phyloP scores from a whole-genome alignment of 2,113 vertebrate species.

The Myrmecophaga tridactyla region DNA sequence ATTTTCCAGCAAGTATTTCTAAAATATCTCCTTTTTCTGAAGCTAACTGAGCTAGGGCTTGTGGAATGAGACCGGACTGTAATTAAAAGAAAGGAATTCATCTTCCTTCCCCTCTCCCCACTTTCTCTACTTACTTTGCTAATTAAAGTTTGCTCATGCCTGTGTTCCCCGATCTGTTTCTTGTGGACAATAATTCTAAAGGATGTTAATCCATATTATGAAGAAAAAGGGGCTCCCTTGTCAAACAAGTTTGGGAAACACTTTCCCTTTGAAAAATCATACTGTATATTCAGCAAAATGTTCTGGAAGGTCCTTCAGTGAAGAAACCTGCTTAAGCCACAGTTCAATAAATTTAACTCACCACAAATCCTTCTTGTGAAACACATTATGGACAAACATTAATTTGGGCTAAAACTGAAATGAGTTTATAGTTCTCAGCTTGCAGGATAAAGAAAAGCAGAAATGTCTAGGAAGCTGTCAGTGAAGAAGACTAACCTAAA shows the following conservation, averaged over 20 bases:
- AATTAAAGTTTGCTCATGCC: background rate
- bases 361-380: background rate
- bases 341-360: background rate
- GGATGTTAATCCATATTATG: background rate
- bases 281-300: background rate
- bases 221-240: background rate
- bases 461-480: background rate
- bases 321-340: background rate
- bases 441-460: background rate
- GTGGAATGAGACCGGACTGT: background rate
- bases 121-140: background rate
- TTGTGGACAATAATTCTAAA: background rate
- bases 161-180: background rate
- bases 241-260: background rate
- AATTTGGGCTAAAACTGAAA: background rate
- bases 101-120: background rate
- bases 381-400: slow-evolving; percentile 31
- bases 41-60: background rate
- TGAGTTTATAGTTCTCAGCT: background rate
- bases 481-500: background rate
- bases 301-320: background rate
- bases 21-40: slow-evolving; percentile 30
- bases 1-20: slow-evolving; percentile 43
- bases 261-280: background rate
- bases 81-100: background rate